Evolutionary conservation across 2,113 vertebrate species (phyloP).

Genomic region (Sylvilagus bachmani): DNA sequence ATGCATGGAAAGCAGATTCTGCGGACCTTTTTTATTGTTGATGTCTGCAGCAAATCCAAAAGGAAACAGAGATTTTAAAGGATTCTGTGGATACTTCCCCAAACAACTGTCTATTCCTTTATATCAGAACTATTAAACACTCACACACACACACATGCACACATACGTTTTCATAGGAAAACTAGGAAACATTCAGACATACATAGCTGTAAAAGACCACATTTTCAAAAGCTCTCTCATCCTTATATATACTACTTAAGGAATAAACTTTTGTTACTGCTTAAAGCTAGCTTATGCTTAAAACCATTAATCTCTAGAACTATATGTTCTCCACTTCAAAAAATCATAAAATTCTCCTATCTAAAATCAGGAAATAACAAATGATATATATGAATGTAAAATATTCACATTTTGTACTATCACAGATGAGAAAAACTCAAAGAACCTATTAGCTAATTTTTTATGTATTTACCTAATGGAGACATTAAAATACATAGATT

Average conservation of each 20-base stretch:
- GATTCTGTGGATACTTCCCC: constrained; percentile 14
- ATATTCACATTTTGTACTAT: constrained; percentile 29
- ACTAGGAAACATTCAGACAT: not conserved
- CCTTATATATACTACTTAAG: not conserved
- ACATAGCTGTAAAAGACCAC: not conserved
- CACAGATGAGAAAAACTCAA: constrained; percentile 72
- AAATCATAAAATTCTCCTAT: not conserved
- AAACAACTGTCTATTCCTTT: constrained; percentile 10
- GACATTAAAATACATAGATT: constrained; percentile 84
- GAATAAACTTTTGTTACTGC: not conserved
- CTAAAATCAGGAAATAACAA: constrained; percentile 44
- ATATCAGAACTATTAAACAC: not conserved
- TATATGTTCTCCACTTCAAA: not conserved
- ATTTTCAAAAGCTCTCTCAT: not conserved
- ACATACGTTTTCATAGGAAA: constrained; percentile 32
- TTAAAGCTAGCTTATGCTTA: constrained; percentile 38
- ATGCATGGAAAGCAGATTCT: constrained; percentile 80
- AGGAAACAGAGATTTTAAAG: constrained; percentile 69
- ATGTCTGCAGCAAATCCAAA: constrained; percentile 70
- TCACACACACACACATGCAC: not conserved
- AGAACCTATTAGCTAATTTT: constrained; percentile 83
- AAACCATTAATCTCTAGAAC: not conserved
- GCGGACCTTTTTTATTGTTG: constrained; percentile 61
- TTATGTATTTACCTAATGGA: constrained; percentile 82
- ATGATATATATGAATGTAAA: not conserved